phyloP scores from a whole-genome alignment of 2,888 invertebrate species.

The Agriopis marginaria region DNA sequence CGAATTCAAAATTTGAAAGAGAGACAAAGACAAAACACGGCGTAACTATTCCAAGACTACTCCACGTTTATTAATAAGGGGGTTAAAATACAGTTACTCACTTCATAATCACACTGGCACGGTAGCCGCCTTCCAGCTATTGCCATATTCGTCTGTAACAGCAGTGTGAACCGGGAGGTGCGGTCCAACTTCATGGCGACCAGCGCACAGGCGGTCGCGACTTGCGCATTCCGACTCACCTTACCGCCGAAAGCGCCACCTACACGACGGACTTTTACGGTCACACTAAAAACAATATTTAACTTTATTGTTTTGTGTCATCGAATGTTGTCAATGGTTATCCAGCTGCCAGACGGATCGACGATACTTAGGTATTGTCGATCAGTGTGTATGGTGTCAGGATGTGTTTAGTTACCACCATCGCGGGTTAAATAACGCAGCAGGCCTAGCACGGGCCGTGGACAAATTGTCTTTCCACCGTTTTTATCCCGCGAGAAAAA shows the following conservation, averaged over 20 bases:
- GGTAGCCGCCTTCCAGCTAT: constrained; percentile 85
- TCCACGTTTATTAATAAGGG: too few relatives aligned
- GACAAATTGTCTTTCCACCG: too few relatives aligned
- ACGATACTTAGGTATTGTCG: too few relatives aligned
- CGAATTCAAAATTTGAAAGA: too few relatives aligned
- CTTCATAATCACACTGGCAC: constrained; percentile 85
- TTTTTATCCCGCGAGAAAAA: too few relatives aligned
- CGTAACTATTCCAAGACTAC: too few relatives aligned
- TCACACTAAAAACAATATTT: constrained; percentile 73
- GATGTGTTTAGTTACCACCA: too few relatives aligned
- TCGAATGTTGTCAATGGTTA: not conserved
- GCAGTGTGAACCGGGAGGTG: constrained; percentile 87
- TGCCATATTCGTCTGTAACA: constrained; percentile 88
- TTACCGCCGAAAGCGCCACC: constrained; percentile 90
- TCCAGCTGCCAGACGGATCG: too few relatives aligned
- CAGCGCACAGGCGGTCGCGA: constrained; percentile 87
- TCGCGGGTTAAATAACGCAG: too few relatives aligned
- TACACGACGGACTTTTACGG: constrained; percentile 86
- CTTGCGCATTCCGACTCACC: constrained; percentile 85
- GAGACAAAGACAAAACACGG: too few relatives aligned
- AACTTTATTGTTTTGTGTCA: not conserved
- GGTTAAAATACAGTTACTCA: constrained; percentile 55
- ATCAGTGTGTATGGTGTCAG: too few relatives aligned
- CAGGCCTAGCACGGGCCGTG: too few relatives aligned
- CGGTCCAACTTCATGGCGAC: constrained; percentile 84